phyloP scores from a whole-genome alignment of 2,797 vertebrate genomes.

The Otolemur crassicaudatus region DNA sequence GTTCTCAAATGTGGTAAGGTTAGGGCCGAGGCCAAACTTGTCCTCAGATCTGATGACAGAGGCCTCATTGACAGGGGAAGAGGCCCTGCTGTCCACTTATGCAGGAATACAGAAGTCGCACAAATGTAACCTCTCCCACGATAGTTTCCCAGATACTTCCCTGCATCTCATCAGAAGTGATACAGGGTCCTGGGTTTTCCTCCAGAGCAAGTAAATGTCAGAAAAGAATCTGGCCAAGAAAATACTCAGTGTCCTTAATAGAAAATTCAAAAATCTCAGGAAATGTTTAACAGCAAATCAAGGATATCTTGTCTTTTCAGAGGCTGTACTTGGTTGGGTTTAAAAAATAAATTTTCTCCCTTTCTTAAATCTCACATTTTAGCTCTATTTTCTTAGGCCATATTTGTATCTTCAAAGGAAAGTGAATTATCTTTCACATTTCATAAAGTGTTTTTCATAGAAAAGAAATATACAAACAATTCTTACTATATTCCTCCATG shows the following conservation, averaged over 20 bases:
- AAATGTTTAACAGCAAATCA: slow-evolving; percentile 58
- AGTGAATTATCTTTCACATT: slow-evolving; percentile 54
- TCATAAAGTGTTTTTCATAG: slow-evolving; percentile 45
- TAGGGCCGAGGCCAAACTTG: background rate
- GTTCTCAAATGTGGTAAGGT: background rate
- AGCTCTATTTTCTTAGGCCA: slow-evolving; percentile 54
- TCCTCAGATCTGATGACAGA: background rate
- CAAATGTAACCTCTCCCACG: background rate
- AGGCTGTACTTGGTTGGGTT: background rate
- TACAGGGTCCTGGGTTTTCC: slow-evolving; percentile 24
- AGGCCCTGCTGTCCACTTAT: background rate
- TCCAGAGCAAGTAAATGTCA: background rate
- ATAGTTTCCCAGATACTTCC: background rate
- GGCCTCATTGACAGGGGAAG: background rate
- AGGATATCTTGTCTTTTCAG: slow-evolving; percentile 26
- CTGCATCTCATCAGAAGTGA: background rate
- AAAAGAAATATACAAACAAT: slow-evolving; percentile 5
- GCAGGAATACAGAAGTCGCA: background rate
- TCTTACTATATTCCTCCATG: background rate
- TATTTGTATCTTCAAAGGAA: slow-evolving; percentile 48
- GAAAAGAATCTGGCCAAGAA: slow-evolving; percentile 22
- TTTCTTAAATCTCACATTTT: slow-evolving; percentile 59
- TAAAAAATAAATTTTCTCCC: slow-evolving; percentile 2
- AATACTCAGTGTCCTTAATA: background rate
- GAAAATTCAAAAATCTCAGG: slow-evolving; percentile 16